Evolutionary conservation across 2,797 vertebrate genomes (phyloP).

Genomic region (Graptemys geographica): DNA sequence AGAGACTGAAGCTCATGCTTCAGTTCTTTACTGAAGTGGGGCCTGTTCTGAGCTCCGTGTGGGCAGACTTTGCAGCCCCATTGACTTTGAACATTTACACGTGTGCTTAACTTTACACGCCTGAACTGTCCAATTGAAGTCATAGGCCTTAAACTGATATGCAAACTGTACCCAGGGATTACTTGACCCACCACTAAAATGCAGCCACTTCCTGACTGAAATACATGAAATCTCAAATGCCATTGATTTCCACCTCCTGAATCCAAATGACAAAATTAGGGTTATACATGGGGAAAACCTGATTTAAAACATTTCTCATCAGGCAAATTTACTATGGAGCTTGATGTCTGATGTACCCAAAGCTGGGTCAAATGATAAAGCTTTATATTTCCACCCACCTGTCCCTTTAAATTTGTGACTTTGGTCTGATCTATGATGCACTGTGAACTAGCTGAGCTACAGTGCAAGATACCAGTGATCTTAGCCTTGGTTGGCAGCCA

Average conservation of each 20-base stretch:
- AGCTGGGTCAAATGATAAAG: neutral
- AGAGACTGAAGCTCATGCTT: neutral
- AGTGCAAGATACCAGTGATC: neutral
- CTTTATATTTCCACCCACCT: neutral
- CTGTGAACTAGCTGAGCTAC: neutral
- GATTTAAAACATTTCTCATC: neutral
- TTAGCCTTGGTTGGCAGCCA: neutral
- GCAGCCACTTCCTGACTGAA: neutral
- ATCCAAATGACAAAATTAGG: conserved; percentile 12
- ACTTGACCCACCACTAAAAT: neutral
- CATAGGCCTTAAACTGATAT: neutral
- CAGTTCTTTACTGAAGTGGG: neutral
- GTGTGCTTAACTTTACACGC: neutral
- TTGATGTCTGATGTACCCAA: neutral
- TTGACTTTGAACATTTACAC: rapidly evolving
- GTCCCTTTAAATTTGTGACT: neutral
- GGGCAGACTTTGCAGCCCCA: neutral
- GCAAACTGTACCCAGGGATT: neutral
- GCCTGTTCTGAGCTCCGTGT: neutral
- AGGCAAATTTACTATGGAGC: neutral
- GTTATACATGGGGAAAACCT: neutral
- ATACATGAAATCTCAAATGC: neutral
- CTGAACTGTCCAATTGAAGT: neutral
- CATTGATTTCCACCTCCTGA: neutral
- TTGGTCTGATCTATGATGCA: neutral